A percentile compares a stretch with the other conserved stretches of the same genome.
phyloP scores from a whole-genome alignment of 2,888 invertebrate species.

The Xylota sylvarum region DNA sequence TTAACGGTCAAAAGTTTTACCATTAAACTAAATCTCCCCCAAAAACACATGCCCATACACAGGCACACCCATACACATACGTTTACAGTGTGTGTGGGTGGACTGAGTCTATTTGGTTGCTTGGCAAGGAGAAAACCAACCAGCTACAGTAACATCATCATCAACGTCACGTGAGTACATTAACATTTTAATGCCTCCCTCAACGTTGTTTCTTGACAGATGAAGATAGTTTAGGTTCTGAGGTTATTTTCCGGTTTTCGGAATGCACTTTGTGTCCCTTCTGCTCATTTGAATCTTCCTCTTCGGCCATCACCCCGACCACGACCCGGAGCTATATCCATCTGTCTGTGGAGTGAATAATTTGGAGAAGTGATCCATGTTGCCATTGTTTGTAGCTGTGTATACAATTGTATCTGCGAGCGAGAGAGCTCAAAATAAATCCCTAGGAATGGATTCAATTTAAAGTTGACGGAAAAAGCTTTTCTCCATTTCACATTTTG shows the following conservation, averaged over 20 bases:
- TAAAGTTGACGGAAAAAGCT: conserved; percentile 73
- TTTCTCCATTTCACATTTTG: conserved; percentile 72
- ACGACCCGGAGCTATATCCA: conserved; percentile 8
- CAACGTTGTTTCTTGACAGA: conserved; percentile 67
- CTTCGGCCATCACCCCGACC: background rate
- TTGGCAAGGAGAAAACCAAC: conserved; percentile 7
- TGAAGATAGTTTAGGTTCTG: conserved; percentile 71
- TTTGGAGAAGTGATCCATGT: conserved; percentile 38
- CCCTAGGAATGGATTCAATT: conserved; percentile 70
- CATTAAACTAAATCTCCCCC: conserved; percentile 65
- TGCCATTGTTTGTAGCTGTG: conserved; percentile 1
- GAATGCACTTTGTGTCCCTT: conserved; percentile 70
- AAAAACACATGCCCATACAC: conserved; percentile 29
- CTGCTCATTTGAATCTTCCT: conserved; percentile 59
- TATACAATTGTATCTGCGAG: conserved; percentile 48
- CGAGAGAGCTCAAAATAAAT: conserved; percentile 58
- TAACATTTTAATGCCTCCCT: conserved; percentile 68
- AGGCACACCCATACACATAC: conserved; percentile 2
- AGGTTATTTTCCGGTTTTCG: conserved; percentile 71
- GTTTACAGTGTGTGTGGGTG: background rate
- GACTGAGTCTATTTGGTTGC: conserved; percentile 25
- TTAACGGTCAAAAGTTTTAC: conserved; percentile 75
- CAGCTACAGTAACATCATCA: conserved; percentile 60
- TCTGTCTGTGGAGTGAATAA: conserved; percentile 40
- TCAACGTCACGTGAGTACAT: conserved; percentile 69